These are phyloP conservation scores for Drosophila grimshawi DNA, from an alignment of 1,140 invertebrate genomes.

Conservation along the genomic window DNA sequence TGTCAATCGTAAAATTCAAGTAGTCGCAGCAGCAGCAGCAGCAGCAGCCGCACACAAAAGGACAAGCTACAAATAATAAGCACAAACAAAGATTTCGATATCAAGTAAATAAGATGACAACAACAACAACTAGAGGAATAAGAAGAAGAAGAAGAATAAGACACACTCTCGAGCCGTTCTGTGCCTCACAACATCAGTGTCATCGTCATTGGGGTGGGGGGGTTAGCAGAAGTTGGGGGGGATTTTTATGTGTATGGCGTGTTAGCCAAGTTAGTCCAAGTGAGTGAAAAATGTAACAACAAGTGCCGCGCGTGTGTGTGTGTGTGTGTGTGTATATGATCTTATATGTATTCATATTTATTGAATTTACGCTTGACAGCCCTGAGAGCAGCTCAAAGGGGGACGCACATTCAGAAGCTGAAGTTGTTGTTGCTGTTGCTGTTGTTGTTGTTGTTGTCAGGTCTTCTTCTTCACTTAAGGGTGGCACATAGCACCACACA, in stretches of 20 bases:
- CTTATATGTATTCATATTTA: constrained; percentile 79
- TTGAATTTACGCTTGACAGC: constrained; percentile 83
- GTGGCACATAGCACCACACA: constrained; percentile 51
- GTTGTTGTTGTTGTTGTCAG: constrained; percentile 28
- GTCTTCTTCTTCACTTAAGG: constrained; percentile 66
- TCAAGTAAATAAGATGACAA: constrained; percentile 64
- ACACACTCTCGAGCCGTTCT: constrained; percentile 36
- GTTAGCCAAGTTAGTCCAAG: constrained; percentile 79
- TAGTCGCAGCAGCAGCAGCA: constrained; percentile 14
- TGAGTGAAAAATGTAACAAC: constrained; percentile 81
- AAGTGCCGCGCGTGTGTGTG: constrained; percentile 49
- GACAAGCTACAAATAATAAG: constrained; percentile 72
- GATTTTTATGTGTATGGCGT: constrained; percentile 1
- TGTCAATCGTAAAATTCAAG: constrained; percentile 68
- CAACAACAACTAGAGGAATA: constrained; percentile 22
- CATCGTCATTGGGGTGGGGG: constrained; percentile 30
- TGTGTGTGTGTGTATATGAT: constrained; percentile 35
- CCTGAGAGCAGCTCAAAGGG: constrained; percentile 71
- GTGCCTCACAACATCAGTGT: constrained; percentile 53
- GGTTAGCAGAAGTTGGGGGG: neutral
- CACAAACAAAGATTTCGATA: constrained; percentile 78
- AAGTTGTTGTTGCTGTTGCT: constrained; percentile 14
- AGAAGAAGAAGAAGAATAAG: constrained; percentile 7
- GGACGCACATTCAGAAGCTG: constrained; percentile 35
- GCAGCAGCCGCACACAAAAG: constrained; percentile 14